These are phyloP conservation scores for Horisme vitalbata DNA, from an alignment of 2,888 invertebrate genomes.

Conservation along the genomic window DNA sequence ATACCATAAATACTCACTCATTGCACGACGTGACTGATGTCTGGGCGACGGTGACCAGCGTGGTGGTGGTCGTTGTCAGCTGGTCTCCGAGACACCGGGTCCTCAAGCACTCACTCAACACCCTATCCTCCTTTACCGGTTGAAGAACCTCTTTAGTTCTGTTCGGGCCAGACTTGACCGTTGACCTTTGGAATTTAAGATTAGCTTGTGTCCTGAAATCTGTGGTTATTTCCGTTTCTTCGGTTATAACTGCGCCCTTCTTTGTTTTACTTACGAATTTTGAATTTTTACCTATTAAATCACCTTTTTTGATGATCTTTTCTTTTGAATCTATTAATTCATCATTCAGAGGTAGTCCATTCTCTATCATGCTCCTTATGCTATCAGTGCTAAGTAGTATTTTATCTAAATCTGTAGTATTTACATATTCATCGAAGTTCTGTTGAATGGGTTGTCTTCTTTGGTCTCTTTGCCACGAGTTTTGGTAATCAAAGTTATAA, in stretches of 20 bases:
- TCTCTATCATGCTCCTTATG: conserved; percentile 69
- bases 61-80: conserved; percentile 71
- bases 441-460: conserved; percentile 76
- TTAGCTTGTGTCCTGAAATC: conserved; percentile 69
- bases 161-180: conserved; percentile 69
- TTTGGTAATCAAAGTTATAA: conserved; percentile 65
- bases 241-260: conserved; percentile 71
- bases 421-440: conserved; percentile 66
- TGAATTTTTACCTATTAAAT: conserved; percentile 66
- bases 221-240: conserved; percentile 71
- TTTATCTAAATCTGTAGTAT: conserved; percentile 66
- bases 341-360: conserved; percentile 69
- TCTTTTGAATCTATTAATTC: conserved; percentile 68
- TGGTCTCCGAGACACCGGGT: conserved; percentile 70
- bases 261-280: conserved; percentile 69
- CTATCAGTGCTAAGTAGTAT: conserved; percentile 66
- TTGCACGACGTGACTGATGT: conserved; percentile 74
- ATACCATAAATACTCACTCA: conserved; percentile 66
- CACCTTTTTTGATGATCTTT: conserved; percentile 65
- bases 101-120: conserved; percentile 60
- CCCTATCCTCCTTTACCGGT: conserved; percentile 64
- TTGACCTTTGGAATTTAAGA: conserved; percentile 70
- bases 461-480: conserved; percentile 77
- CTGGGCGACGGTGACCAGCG: conserved; percentile 73
- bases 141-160: conserved; percentile 65